Evolutionary conservation across 1,140 invertebrate genomes (phyloP).

Genomic region (Zaprionus ghesquierei): DNA sequence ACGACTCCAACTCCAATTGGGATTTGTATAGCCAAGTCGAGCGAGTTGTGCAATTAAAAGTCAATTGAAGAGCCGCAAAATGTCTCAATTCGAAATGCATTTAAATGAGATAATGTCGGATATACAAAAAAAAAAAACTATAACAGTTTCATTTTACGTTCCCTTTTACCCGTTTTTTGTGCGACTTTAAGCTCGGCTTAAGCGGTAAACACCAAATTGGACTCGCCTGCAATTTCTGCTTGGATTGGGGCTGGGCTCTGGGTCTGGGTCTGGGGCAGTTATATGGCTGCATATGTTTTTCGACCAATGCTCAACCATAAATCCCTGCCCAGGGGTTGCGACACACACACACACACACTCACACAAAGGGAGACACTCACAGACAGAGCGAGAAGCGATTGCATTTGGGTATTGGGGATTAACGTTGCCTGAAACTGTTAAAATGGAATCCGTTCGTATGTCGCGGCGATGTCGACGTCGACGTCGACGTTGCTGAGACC

Average conservation of each 20-base stretch:
- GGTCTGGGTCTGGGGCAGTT: conserved; percentile 38
- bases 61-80: conserved; percentile 41
- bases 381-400: conserved; percentile 65
- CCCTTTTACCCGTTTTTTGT: neutral
- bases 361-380: neutral
- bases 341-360: conserved; percentile 39
- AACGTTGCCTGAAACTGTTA: conserved; percentile 76
- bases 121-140: neutral
- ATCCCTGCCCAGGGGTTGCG: conserved; percentile 41
- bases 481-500: conserved; percentile 47
- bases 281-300: conserved; percentile 35
- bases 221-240: neutral
- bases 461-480: conserved; percentile 26
- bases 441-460: conserved; percentile 75
- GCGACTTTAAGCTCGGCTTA: conserved; percentile 18
- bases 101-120: neutral
- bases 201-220: conserved; percentile 9
- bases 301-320: conserved; percentile 50
- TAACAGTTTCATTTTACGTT: neutral
- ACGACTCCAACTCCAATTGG: conserved; percentile 25
- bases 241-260: neutral
- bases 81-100: conserved; percentile 18
- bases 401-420: conserved; percentile 81
- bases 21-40: conserved; percentile 37
- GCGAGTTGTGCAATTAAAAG: conserved; percentile 67